These are phyloP conservation scores for Palloptera scutellata DNA, from an alignment of 2,888 invertebrate species.

Conservation along the genomic window DNA sequence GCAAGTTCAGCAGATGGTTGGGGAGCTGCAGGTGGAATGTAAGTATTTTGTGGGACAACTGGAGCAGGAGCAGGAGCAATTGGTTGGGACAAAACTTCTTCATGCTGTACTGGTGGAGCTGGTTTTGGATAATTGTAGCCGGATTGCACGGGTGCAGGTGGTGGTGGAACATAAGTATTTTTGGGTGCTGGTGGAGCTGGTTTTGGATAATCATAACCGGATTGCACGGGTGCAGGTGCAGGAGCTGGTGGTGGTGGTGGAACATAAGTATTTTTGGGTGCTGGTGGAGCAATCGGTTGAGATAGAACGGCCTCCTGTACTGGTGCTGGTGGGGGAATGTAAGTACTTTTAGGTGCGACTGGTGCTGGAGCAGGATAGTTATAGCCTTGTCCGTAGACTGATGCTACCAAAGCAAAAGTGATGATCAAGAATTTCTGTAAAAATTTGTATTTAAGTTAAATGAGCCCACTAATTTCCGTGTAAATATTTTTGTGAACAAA, in stretches of 20 bases:
- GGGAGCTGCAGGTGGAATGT: conserved; percentile 16
- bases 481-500: background rate
- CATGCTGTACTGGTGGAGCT: conserved; percentile 11
- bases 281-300: conserved; percentile 20
- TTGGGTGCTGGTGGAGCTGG: conserved; percentile 12
- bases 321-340: conserved; percentile 19
- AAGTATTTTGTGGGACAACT: conserved; percentile 8
- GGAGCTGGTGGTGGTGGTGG: no score
- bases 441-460: no score
- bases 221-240: no score
- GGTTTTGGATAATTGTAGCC: background rate
- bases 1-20: conserved; percentile 8
- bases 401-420: conserved; percentile 10
- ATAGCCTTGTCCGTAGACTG: conserved; percentile 18
- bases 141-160: no score
- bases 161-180: conserved; percentile 8
- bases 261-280: conserved; percentile 17
- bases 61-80: background rate
- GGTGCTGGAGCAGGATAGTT: conserved; percentile 16
- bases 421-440: conserved; percentile 17
- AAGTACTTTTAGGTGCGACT: conserved; percentile 3
- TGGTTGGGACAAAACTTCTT: conserved; percentile 12
- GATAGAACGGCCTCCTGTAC: conserved; percentile 10
- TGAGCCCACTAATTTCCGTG: no score
- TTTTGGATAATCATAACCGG: background rate